Conservation (phyloP, 2,113 vertebrate genomes). For the Carettochelys insculpta region DNA sequence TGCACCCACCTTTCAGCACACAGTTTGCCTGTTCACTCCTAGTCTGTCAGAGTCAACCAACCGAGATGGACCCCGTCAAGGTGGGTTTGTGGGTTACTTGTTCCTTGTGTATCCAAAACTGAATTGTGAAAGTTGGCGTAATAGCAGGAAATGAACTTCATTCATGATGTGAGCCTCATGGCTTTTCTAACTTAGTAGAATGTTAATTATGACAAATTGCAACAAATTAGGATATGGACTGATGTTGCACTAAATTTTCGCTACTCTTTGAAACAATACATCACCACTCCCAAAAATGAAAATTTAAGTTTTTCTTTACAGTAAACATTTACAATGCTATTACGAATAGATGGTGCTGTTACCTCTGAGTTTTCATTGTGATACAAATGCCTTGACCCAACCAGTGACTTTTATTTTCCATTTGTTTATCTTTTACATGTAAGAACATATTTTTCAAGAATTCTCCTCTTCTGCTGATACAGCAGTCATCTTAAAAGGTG, state of each 20-base stretch:
- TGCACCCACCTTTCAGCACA: conserved; percentile 86
- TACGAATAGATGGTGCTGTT: neutral
- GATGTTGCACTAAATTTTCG: too few relatives aligned
- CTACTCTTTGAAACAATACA: neutral
- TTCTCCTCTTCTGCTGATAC: neutral
- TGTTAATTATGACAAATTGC: neutral
- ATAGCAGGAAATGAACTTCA: neutral
- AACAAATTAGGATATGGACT: neutral
- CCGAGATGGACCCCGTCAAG: conserved; percentile 86
- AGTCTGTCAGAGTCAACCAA: conserved; percentile 88
- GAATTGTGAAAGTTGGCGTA: neutral
- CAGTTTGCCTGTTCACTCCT: conserved; percentile 93
- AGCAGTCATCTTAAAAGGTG: neutral
- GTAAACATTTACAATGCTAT: neutral
- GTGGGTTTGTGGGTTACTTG: conserved; percentile 57
- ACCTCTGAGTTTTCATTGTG: neutral
- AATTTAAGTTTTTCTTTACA: neutral
- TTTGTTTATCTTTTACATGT: neutral
- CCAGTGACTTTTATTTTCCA: neutral
- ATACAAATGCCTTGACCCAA: neutral
- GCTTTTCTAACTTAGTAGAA: conserved; percentile 1
- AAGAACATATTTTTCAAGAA: neutral
- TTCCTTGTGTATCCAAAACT: neutral
- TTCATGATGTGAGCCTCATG: neutral
- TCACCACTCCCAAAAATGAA: neutral